These are phyloP conservation scores for Hydractinia symbiolongicarpus DNA, from an alignment of 30 jellyfish, hydroid and myxozoan species.

Conservation along the genomic window DNA sequence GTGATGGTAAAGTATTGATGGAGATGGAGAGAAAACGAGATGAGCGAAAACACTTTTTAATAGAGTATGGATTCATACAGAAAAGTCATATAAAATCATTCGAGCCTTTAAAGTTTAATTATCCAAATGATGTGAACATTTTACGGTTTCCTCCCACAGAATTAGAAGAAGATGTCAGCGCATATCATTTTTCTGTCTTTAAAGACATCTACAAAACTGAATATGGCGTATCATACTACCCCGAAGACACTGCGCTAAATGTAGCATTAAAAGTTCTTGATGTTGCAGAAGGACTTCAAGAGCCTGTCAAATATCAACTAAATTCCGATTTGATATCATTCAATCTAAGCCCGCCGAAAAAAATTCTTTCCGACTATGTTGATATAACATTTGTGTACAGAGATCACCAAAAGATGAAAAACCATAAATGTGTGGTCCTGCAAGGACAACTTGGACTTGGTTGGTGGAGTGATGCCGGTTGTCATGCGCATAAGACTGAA, in stretches of 20 bases:
- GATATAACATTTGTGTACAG: neutral
- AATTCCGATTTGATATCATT: conserved; percentile 1
- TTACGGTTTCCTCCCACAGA: conserved; percentile 19
- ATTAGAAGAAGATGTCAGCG: conserved; percentile 2
- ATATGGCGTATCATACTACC: neutral
- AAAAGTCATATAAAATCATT: neutral
- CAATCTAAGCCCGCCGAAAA: neutral
- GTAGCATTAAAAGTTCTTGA: neutral
- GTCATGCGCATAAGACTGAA: neutral
- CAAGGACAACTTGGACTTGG: conserved; percentile 2
- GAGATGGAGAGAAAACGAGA: neutral
- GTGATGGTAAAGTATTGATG: neutral
- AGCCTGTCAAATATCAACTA: conserved; percentile 8
- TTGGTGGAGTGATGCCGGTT: conserved; percentile 24
- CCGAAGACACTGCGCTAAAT: neutral
- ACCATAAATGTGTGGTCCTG: conserved; percentile 18
- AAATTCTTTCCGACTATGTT: neutral
- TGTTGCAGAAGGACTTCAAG: neutral
- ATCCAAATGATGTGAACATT: neutral
- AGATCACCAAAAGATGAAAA: conserved; percentile 7
- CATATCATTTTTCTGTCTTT: conserved; percentile 5
- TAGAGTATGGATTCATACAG: conserved; percentile 11
- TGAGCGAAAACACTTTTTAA: neutral
- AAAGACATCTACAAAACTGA: conserved; percentile 8
- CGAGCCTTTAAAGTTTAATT: neutral